Conservation (phyloP, 2,113 vertebrate genomes). For the Pelobates fuscus region DNA sequence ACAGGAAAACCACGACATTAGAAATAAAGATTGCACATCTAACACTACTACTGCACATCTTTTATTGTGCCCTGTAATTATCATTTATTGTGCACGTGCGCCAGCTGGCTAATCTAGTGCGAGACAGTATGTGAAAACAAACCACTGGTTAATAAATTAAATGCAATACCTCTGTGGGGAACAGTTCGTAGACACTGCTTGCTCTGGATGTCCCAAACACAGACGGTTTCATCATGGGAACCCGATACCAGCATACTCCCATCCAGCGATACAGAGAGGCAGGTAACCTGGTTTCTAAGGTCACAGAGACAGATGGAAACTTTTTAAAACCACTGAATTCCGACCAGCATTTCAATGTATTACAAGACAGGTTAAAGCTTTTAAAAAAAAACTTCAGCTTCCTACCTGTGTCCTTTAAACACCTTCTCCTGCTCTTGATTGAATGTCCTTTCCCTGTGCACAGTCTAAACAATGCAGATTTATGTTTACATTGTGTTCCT, state of each 20-base stretch:
- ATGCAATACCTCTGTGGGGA: slow-evolving; percentile 82
- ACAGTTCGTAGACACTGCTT: slow-evolving; percentile 88
- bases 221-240: slow-evolving; percentile 88
- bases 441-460: slow-evolving; percentile 83
- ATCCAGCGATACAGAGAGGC: slow-evolving; percentile 89
- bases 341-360: too few relatives aligned
- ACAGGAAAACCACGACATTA: too few relatives aligned
- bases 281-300: slow-evolving; percentile 87
- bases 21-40: too few relatives aligned
- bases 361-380: too few relatives aligned
- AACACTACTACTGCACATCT: too few relatives aligned
- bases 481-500: background rate
- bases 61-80: too few relatives aligned
- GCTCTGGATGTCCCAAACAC: slow-evolving; percentile 94
- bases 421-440: slow-evolving; percentile 82
- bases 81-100: too few relatives aligned
- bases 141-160: background rate
- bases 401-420: slow-evolving; percentile 91
- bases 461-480: slow-evolving; percentile 61
- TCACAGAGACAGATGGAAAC: background rate
- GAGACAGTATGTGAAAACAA: too few relatives aligned
- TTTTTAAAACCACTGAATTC: too few relatives aligned
- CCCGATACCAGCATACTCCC: slow-evolving; percentile 87
- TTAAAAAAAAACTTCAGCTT: background rate
- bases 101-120: too few relatives aligned